Evolutionary conservation across 1,140 invertebrate genomes (phyloP), one percentile per base, ranked within the genome.

Genomic region (Harpegnathos saltator): DNA sequence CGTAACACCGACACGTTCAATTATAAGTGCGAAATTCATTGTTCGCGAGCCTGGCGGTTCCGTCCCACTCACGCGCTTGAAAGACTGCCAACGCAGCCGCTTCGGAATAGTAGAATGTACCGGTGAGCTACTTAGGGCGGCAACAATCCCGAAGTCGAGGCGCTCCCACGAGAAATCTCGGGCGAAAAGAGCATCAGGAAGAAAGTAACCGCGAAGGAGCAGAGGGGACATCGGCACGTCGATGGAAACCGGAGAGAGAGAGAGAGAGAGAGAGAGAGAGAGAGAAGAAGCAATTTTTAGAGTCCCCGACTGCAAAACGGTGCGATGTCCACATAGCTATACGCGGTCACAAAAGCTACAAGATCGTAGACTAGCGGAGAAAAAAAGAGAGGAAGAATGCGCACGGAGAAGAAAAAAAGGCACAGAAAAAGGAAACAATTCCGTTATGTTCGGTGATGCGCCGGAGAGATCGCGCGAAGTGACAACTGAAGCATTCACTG

Each of bases 11-110:
- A 91, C 90, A 91, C 90, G 85, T 91, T 89, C 92, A 93, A 93
- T 93, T 93, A 93, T 92, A 93, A 93, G 90, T 91, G 90, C 87
- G 89, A 93, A 92, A 93, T 93, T 92, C 91, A 92, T 92, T 91
- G 92, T 92, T 90, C 84, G 77, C 68, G 66, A 66, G 22, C 26
- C 59, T 50, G 58, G 19, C 77, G 69, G 52, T 62, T 56, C 50
- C 80, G 75, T 83, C 75, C 61, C 72, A 56, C 80, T 83, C 61
- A 71, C 44, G 58, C 84, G 87, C 71, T 93, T 93, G 92, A 92
- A 92, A 81, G 77, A 84, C 78, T 92, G 92, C 92, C 92, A 92
- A 90, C 84, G 82, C n/a, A n/a, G 85, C 71, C 84, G 63, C 61
- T 68, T 77, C 24, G 83, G n/a, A n/a, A n/a, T n/a, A n/a, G 83